These are phyloP conservation scores for Tetranychus cinnabarinus DNA, from an alignment of 1,140 invertebrate genomes.

Conservation along the genomic window DNA sequence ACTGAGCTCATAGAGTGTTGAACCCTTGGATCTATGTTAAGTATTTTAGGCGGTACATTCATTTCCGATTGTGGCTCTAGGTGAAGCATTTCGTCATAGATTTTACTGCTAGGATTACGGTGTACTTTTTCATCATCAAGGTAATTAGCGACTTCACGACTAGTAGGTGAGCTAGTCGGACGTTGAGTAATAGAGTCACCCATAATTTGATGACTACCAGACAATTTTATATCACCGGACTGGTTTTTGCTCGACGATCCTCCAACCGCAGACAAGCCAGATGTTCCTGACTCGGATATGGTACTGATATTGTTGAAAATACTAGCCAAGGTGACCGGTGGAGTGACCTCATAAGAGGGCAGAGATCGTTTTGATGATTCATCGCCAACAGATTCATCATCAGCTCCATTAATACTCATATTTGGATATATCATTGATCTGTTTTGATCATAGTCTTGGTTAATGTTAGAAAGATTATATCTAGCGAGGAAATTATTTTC, in stretches of 20 bases:
- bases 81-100: background rate
- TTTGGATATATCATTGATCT: background rate
- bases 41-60: no score
- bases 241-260: no score
- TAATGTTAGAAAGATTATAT: background rate
- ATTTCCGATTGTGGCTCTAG: no score
- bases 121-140: background rate
- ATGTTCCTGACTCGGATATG: no score
- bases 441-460: background rate
- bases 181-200: background rate
- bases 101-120: background rate
- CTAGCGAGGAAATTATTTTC: background rate
- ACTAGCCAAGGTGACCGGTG: background rate
- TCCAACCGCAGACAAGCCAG: no score
- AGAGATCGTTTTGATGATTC: background rate
- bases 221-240: no score
- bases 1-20: background rate
- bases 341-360: background rate
- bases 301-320: background rate
- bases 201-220: background rate
- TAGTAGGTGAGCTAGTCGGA: background rate
- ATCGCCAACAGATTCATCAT: background rate
- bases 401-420: background rate
- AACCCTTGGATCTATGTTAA: no score
- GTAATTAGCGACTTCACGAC: background rate